Percentiles rank a stretch among this genome's conserved stretches.
These are phyloP conservation scores for Carposina sasakii DNA, from an alignment of 1,140 invertebrate genomes.

Conservation along the genomic window DNA sequence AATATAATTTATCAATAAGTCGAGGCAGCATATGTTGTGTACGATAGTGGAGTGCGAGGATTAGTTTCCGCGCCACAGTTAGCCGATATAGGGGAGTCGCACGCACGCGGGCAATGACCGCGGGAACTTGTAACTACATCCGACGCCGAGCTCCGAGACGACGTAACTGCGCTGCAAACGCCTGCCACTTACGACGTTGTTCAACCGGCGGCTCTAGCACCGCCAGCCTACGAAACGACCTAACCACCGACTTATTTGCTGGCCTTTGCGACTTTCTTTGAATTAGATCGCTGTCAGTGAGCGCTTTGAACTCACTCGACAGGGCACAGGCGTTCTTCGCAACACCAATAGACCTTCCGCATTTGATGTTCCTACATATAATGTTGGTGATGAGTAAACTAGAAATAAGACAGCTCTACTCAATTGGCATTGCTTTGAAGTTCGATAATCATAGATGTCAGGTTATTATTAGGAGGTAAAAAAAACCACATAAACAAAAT, in stretches of 20 bases:
- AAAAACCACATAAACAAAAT: too few species aligned
- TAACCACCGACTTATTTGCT: too few species aligned
- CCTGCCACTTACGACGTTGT: slow-evolving; percentile 21
- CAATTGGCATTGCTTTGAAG: too few species aligned
- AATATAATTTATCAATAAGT: too few species aligned
- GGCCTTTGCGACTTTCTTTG: too few species aligned
- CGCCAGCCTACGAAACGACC: too few species aligned
- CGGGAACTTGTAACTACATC: slow-evolving; percentile 68
- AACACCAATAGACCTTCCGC: slow-evolving; percentile 43
- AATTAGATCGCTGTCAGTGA: slow-evolving; percentile 17
- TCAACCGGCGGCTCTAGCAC: not conserved
- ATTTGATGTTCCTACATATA: too few species aligned
- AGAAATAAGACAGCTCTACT: too few species aligned
- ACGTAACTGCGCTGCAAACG: slow-evolving; percentile 28
- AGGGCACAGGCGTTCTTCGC: slow-evolving; percentile 38
- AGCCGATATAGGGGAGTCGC: slow-evolving; percentile 61
- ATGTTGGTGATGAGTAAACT: too few species aligned
- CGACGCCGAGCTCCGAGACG: slow-evolving; percentile 31
- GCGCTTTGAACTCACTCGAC: slow-evolving; percentile 50
- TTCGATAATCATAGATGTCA: too few species aligned
- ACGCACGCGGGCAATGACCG: slow-evolving; percentile 65
- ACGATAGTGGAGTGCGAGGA: slow-evolving; percentile 12
- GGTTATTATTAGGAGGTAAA: too few species aligned
- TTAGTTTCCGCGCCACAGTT: slow-evolving; percentile 61
- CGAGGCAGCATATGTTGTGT: slow-evolving; percentile 13